These are phyloP conservation scores for Noctilio leporinus DNA, from an alignment of 2,113 vertebrate genomes.

Conservation along the genomic window DNA sequence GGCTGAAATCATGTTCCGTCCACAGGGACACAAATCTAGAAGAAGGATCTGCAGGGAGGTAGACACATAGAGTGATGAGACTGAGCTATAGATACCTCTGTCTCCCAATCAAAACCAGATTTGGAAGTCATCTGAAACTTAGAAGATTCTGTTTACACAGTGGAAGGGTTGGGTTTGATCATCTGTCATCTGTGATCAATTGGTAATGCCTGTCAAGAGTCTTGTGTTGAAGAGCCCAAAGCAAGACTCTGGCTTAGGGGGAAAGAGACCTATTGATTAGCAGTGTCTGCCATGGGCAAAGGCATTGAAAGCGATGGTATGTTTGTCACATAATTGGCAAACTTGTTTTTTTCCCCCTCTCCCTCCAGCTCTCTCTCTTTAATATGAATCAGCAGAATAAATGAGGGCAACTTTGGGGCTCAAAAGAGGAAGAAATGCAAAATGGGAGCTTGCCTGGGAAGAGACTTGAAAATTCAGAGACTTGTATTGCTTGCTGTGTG, in stretches of 20 bases:
- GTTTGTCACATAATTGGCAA: background rate
- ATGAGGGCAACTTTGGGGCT: background rate
- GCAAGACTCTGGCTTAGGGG: background rate
- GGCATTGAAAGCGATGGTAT: background rate
- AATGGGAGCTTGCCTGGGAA: background rate
- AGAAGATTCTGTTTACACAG: background rate
- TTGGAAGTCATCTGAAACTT: background rate
- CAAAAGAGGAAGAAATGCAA: background rate
- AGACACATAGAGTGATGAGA: background rate
- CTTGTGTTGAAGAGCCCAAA: background rate
- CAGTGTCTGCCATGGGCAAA: background rate
- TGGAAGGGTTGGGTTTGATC: background rate
- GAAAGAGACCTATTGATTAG: background rate
- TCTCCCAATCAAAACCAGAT: background rate
- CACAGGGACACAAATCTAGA: background rate
- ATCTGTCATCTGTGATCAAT: background rate
- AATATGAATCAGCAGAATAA: background rate
- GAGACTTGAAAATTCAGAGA: background rate
- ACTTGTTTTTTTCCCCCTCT: background rate
- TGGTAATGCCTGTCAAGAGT: background rate
- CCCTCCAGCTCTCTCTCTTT: background rate
- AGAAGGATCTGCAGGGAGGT: background rate
- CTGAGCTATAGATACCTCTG: background rate
- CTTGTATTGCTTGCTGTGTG: background rate
- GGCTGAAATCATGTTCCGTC: background rate